Percentiles rank a stretch among this genome's conserved stretches.
These are phyloP conservation scores for Craterocephalus amniculus DNA, from an alignment of 2,797 vertebrate species.

Conservation along the genomic window DNA sequence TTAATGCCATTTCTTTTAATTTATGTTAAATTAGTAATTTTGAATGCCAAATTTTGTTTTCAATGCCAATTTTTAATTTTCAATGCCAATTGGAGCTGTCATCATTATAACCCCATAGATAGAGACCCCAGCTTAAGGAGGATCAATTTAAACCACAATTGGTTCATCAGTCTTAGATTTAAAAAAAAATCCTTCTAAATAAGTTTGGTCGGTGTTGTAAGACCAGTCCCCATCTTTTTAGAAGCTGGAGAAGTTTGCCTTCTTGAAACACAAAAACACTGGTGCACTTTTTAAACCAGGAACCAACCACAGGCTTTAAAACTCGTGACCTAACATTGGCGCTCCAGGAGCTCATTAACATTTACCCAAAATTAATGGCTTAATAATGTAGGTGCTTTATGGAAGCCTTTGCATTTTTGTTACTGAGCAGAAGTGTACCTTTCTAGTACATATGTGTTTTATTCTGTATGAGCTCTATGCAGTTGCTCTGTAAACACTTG, in stretches of 20 bases:
- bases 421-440: conserved; percentile 30
- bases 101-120: too few relatives aligned
- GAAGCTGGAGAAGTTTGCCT: background rate
- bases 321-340: background rate
- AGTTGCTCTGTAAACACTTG: conserved; percentile 40
- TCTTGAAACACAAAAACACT: background rate
- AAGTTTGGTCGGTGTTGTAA: background rate
- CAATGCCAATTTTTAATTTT: too few relatives aligned
- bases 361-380: conserved; percentile 32
- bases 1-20: too few relatives aligned
- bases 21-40: too few relatives aligned
- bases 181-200: background rate
- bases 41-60: too few relatives aligned
- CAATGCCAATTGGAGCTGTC: too few relatives aligned
- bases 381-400: conserved; percentile 40
- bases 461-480: conserved; percentile 18
- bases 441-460: conserved; percentile 36
- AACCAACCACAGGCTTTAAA: background rate
- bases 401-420: conserved; percentile 31
- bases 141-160: background rate
- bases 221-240: background rate
- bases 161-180: background rate
- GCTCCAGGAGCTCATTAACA: conserved; percentile 48
- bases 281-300: background rate
- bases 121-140: background rate